Evolutionary conservation across 2,113 vertebrate species (phyloP).

Genomic region (Silurus glanis): DNA sequence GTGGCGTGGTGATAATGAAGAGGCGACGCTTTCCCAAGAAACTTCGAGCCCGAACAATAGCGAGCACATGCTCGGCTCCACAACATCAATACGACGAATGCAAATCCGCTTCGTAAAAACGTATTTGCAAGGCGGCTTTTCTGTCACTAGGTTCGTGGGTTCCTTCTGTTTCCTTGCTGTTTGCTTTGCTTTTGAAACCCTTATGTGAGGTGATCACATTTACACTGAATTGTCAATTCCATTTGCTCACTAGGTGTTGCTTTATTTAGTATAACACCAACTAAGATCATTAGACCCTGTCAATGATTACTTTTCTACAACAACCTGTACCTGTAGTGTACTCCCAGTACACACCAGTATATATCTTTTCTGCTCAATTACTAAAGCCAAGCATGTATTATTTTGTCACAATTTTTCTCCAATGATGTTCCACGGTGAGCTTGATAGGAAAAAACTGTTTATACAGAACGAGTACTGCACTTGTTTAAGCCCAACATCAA

Average conservation of each 20-base stretch:
- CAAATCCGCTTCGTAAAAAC: constrained; percentile 36
- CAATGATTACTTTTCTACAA: neutral
- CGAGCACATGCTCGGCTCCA: constrained; percentile 3
- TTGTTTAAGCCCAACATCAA: too few species aligned
- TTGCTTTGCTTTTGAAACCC: neutral
- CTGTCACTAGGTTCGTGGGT: constrained; percentile 34
- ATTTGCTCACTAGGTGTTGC: neutral
- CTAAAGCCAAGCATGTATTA: neutral
- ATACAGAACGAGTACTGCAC: too few species aligned
- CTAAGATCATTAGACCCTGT: neutral
- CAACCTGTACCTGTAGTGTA: neutral
- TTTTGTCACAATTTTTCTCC: neutral
- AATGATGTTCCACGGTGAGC: too few species aligned
- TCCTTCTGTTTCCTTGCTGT: constrained; percentile 40
- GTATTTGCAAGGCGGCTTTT: neutral
- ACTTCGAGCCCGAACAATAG: constrained; percentile 51
- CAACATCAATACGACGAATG: constrained; percentile 43
- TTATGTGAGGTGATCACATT: neutral
- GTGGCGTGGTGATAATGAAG: constrained; percentile 53
- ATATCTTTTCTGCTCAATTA: neutral
- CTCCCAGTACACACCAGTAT: neutral
- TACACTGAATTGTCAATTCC: neutral
- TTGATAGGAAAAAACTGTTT: too few species aligned
- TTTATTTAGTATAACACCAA: neutral
- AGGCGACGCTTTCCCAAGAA: constrained; percentile 21